Evolutionary conservation across 2,797 vertebrate genomes (phyloP), one percentile per base, ranked within the genome.

Genomic region (Gastrophryne carolinensis): DNA sequence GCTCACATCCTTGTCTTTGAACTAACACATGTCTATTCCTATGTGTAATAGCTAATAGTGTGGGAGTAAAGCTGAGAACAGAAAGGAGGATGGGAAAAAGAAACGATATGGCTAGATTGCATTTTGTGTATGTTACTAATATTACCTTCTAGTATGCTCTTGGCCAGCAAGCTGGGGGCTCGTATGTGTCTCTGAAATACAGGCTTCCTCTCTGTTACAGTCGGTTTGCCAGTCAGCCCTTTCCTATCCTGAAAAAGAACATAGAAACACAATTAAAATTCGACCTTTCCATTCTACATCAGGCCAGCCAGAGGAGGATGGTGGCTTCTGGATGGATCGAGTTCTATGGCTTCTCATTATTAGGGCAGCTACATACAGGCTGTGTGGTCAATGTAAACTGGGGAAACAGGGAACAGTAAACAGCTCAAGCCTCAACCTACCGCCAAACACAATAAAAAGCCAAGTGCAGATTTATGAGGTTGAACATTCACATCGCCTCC

Each of bases 81-180:
- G 8, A 47, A 47, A n/a, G 50, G 5, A 54, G 13, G 21, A 24
- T 27, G 50, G 21, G 35, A 47, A 47, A 21, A 21, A 19, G 17
- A 47, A 21, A 47, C 10, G 17, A 5, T 47, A 21, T 47, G 17
- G 8, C 44, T 47, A 17, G 0, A 47, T 21, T 47, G 17, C 21
- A 47, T 11, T 47, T 47, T 47, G n/a, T 47, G 17, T 47, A 47
- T 23, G 29, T 21, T 30, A 23, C 11, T 30, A 29, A 41, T 29
- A 80, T 89, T 85, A 93, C 97, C 97, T 95, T 99, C 97, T 35
- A 99, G 86, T 88, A 99, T 99, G 89, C 96, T 99, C 87, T 98
- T 99, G 72, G 97, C 96, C 85, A 99, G 90, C 88, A 99, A 91
- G 83, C 96, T 96, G 37, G 97, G 96, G 0, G 97, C 89, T 35